These are phyloP conservation scores for Rutpela maculata DNA, from an alignment of 2,888 invertebrate genomes.

Conservation along the genomic window DNA sequence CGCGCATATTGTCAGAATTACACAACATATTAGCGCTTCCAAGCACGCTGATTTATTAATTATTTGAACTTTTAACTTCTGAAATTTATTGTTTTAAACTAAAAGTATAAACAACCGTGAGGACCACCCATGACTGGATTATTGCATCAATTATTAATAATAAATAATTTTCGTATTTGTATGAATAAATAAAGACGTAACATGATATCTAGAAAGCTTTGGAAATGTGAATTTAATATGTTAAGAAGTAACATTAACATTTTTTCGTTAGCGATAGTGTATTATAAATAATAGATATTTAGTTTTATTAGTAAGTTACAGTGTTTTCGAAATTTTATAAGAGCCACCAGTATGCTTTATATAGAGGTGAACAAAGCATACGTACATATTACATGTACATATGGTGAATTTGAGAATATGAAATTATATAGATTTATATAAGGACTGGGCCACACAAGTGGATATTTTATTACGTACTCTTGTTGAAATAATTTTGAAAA, in stretches of 20 bases:
- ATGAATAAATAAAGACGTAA: slow-evolving; percentile 4
- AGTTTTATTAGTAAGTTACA: slow-evolving; percentile 3
- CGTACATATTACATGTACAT: slow-evolving; percentile 16
- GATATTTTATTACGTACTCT: slow-evolving; percentile 23
- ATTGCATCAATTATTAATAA: slow-evolving; percentile 22
- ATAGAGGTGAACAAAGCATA: not conserved
- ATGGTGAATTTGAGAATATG: slow-evolving; percentile 20
- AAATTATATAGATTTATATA: slow-evolving; percentile 18
- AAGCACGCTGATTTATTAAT: slow-evolving; percentile 44
- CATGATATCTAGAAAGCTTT: not conserved
- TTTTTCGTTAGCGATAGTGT: not conserved
- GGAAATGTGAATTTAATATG: not conserved
- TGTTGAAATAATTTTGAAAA: slow-evolving; percentile 4
- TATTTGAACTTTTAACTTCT: slow-evolving; percentile 37
- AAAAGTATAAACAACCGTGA: slow-evolving; percentile 38
- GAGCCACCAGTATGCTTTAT: not conserved
- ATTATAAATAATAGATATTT: not conserved
- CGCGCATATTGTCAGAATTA: not conserved
- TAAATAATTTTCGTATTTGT: slow-evolving; percentile 9
- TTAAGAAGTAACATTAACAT: not conserved
- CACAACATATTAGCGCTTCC: not conserved
- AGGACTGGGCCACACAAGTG: slow-evolving; percentile 15
- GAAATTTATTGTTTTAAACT: slow-evolving; percentile 44
- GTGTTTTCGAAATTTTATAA: not conserved
- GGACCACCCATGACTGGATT: slow-evolving; percentile 41